Evolutionary conservation across 2,113 vertebrate species (phyloP), one percentile per base, ranked within the genome.

Genomic region (Vidua chalybeata): DNA sequence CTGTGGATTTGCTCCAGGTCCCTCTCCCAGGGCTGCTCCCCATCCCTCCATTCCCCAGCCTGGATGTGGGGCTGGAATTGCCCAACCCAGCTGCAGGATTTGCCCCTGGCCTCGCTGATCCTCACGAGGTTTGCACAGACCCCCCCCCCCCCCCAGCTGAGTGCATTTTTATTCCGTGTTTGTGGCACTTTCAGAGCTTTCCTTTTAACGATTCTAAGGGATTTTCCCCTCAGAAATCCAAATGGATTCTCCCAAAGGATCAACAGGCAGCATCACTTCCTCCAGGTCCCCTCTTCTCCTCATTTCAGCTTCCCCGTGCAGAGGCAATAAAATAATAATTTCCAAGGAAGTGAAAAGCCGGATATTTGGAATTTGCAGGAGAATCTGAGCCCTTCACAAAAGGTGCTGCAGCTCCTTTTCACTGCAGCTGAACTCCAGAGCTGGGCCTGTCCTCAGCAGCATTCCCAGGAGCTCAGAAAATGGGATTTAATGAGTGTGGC

Each of bases 181-280:
- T 9, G 12, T 2, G 24, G 35, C 14, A 15, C 10, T 22, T 67
- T 28, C 1, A 23, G 21, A 63, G 33, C 4, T 54, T n/a, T 16
- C 33, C n/a, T 18, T 48, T 43, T 10, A 10, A 22, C 58, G 26
- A 58, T 3, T 4, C 1, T 0, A 16, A 8, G 2, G 45, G 37
- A 4, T 69, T 55, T 59, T 41, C 41, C 21, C 37, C n/a, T 4
- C 49, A 35, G 59, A 15, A 74, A 66, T 11, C 51, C 69, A 30
- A 39, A 28, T 8, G 19, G 41, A 33, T 64, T 28, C 51, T 31
- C n/a, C 41, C 41, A 7, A 21, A 0, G 13, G 39, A 19, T 24
- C 49, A 31, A 13, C 27, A 71, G 56, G 63, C 77, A 45, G 55
- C 9, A 2, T 4, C 45, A 7, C 37, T 17, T 43, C 68, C 49